These are phyloP conservation scores for Phymatocera aterrima DNA, from an alignment of 2,888 invertebrate genomes.

Conservation along the genomic window DNA sequence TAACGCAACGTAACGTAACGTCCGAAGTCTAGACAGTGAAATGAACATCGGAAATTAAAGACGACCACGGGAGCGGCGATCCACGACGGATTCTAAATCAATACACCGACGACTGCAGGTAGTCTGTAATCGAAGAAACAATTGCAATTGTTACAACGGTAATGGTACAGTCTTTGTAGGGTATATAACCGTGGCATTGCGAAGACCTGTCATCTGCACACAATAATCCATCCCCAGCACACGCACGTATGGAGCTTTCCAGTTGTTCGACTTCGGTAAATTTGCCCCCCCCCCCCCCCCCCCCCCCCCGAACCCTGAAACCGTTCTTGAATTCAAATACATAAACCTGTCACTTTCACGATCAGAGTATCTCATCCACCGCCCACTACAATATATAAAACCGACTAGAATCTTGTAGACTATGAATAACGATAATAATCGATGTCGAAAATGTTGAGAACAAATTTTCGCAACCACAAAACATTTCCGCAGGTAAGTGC, in stretches of 20 bases:
- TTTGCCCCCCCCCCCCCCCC: neutral
- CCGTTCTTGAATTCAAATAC: too few relatives aligned
- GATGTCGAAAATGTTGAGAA: too few relatives aligned
- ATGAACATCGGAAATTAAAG: too few relatives aligned
- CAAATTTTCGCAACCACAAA: too few relatives aligned
- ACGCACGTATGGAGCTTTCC: neutral
- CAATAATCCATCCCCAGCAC: neutral
- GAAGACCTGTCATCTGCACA: slow-evolving; percentile 11
- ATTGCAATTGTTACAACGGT: neutral
- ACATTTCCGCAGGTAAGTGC: too few relatives aligned
- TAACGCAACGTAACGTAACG: neutral
- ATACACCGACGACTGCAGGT: neutral
- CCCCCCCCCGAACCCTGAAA: neutral
- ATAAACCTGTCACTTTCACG: slow-evolving; percentile 24
- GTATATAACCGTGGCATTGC: too few relatives aligned
- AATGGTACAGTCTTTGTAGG: too few relatives aligned
- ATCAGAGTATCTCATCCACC: neutral
- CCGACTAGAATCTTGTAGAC: too few relatives aligned
- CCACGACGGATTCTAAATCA: neutral
- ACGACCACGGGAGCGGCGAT: neutral
- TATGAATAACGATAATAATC: too few relatives aligned
- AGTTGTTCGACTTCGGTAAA: neutral
- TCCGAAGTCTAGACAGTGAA: neutral
- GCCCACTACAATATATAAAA: too few relatives aligned
- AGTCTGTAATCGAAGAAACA: neutral